Base-by-base conservation (phyloP, 2,113 vertebrate genomes). In the Gasterosteus aculeatus region DNA sequence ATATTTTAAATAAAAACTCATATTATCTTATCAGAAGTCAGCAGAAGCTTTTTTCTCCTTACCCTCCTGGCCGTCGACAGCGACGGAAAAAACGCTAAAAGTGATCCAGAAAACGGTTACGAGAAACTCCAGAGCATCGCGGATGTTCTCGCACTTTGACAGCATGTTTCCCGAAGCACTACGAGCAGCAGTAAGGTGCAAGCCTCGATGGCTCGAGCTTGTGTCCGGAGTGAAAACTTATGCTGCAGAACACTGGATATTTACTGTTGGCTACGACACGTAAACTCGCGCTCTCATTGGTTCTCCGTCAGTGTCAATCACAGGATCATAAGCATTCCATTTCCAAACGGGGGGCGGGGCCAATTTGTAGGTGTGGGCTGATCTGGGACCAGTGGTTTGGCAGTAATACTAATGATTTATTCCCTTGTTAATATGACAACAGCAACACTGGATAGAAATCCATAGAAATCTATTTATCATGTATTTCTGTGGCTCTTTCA, bases 61-160 rank as follows among this genome's bases (percentile, higher is more conserved):
- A 95, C 94, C 94, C 61, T 92, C 86, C 69, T 94, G 93, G 31
- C 89, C 79, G 64, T 46, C 44, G 41, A 93, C 91, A 53, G 70
- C 41, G 6, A 82, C 35, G 2, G 72, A 80, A 73, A 71, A 84
- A 7, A 90, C 47, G 77, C 67, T 76, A 19, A 90, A 65, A 63
- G 77, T 59, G 64, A 93, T 66, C 88, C 90, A 93, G 5, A 89
- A 72, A 81, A 29, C 57, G 65, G 29, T 7, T 9, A 82, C 0
- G 38, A 85, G 8, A 85, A 77, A 82, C 69, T 81, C 87, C 69
- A 88, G 49, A 65, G 80, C 82, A 83, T 92, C 66, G 49, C 74
- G 44, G 72, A 71, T 57, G 71, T 81, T 68, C 86, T 61, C 68
- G 42, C 82, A 35, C 75, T 71, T 78, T 47, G 10, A 14, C 3